Evolutionary conservation across 92 coral and sea anemone species (phyloP), one percentile per base, ranked within the genome.

Genomic region (Zoanthus gigantus): DNA sequence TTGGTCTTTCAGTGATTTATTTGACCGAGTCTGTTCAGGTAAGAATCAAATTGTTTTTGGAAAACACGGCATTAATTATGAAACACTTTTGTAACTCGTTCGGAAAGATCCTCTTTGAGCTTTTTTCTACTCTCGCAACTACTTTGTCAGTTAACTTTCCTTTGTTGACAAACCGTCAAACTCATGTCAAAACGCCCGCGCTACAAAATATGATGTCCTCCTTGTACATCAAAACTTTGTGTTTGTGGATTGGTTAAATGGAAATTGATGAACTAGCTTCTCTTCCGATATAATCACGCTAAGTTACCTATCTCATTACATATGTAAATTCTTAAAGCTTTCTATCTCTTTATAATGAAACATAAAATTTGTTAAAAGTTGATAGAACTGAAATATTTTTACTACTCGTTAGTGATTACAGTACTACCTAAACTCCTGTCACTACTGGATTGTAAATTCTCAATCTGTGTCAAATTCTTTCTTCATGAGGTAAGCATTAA

Each of bases 401-500:
- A 76, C 9, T 37, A 42, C 82, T 53, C 5, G 17, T 65, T 42
- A 42, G 18, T n/a, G 45, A 9, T 46, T 12, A 50, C 17, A 15
- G n/a, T 37, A 23, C 71, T 46, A 11, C 8, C 42, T 37, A 2
- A 37, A 37, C 2, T 29, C 16, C 74, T 28, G 63, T 66, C 74
- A 81, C 16, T n/a, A 17, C 13, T 7, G 18, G 5, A 12, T 30
- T 9, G 73, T 18, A 10, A 32, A 46, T 16, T 65, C 17, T 81
- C 67, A 50, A 56, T 31, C 75, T 30, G 17, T 81, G 74, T 47
- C 85, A 46, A 81, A 81, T 81, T 81, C 75, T 67, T 81, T 81
- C 44, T 45, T 31, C 85, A 66, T 81, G 85, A 81, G 85, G 85
- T 81, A 81, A 45, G 46, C 46, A 16, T 60, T 73, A 68, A 44